Conservation (phyloP, 2,113 vertebrate genomes). For the Formicarius rufipectus region DNA sequence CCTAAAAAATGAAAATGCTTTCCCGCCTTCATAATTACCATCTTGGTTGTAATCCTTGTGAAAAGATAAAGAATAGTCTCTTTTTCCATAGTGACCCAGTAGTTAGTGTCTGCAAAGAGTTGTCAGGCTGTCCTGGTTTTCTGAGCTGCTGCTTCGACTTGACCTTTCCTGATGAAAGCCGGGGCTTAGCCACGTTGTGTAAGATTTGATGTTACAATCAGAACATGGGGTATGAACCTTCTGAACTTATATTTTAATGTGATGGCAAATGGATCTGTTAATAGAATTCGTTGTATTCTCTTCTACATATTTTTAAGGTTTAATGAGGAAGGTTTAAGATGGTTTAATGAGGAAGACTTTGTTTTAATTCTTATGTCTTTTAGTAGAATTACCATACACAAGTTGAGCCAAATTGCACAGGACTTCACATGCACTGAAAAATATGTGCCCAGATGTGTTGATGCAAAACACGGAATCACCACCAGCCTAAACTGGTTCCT, state of each 20-base stretch:
- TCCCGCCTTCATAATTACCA: not conserved
- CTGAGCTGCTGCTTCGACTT: not conserved
- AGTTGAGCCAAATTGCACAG: not conserved
- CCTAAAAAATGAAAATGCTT: not conserved
- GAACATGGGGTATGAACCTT: not conserved
- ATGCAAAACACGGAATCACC: not conserved
- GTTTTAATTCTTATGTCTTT: not conserved
- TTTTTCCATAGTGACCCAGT: not conserved
- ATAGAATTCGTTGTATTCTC: not conserved
- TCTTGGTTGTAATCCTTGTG: not conserved
- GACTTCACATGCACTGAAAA: not conserved
- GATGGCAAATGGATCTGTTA: not conserved
- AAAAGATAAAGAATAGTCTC: not conserved
- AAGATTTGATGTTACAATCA: not conserved
- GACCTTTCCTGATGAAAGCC: constrained; percentile 27
- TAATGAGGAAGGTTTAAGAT: not conserved
- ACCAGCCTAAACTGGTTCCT: not conserved
- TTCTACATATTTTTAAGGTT: not conserved
- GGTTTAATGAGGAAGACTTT: not conserved
- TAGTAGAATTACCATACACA: not conserved
- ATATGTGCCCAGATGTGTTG: not conserved
- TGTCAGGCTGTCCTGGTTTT: not conserved
- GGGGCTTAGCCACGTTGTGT: not conserved
- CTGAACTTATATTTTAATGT: not conserved
- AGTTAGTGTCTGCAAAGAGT: not conserved